Base-by-base conservation (phyloP, 64 coral and sea anemone genomes). In the Dendronephthya gigantea region DNA sequence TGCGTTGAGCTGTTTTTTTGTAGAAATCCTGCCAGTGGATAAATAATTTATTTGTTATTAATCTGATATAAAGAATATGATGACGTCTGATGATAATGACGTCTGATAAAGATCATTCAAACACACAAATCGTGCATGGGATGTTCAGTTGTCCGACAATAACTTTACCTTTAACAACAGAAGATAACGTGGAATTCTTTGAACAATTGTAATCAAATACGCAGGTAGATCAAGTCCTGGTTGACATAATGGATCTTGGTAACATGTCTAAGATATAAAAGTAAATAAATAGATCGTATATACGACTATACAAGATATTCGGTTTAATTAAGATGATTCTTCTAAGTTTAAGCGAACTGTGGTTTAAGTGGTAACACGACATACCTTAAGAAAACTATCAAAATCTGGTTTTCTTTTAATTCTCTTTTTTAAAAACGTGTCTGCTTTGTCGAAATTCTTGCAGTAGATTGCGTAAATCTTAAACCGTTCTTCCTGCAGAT, bases 121-220 rank as follows among this genome's bases (percentile, higher is more conserved):
- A n/a, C n/a, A n/a, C n/a, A n/a, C n/a, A n/a, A n/a, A n/a, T n/a
- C n/a, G n/a, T n/a, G n/a, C n/a, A n/a, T n/a, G n/a, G n/a, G 55
- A 52, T 36, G 37, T 51, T 51, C 9, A 11, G n/a, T 16, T 11
- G 34, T 69, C 1, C 19, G 16, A 83, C n/a, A 11, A 36, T 32
- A 83, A 72, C 6, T 51, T 0, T 38, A 96, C 93, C 95, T 88
- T 86, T 2, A 98, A 59, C 29, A 98, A 85, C 38, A 98, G 69
- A 29, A 98, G 85, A 86, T 98, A 98, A 56, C 95, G 51, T 2
- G 95, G 95, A 58, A 98, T 98, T 52, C 95, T 98, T 70, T 98
- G 95, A 68, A 98, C 95, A 40, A 91, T 90, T 34, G 92, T 90
- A 30, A 97, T 98, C 22, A 98, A 85, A 79, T 98, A 93, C 1